A percentile compares a stretch with the other conserved stretches of the same genome.
Conservation (phyloP, 2,888 invertebrate genomes). For the Cantharis rufa region DNA sequence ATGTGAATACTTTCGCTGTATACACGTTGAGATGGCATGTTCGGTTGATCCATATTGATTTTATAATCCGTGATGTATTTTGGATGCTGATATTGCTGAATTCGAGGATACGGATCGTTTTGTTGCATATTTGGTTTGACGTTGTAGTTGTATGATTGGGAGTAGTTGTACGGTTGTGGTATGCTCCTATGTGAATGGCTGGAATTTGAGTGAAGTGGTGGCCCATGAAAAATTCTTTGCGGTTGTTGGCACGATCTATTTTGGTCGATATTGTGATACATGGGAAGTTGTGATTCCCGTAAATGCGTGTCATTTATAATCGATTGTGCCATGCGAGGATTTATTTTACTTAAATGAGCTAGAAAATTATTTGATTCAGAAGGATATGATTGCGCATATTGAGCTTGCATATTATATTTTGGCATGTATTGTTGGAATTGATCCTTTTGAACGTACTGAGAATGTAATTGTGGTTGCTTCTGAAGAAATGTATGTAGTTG, state of each 20-base stretch:
- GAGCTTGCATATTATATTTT: constrained; percentile 35
- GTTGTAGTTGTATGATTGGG: constrained; percentile 26
- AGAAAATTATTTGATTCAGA: constrained; percentile 45
- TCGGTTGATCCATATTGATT: constrained; percentile 37
- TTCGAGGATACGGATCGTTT: constrained; percentile 18
- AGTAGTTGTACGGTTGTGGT: constrained; percentile 35
- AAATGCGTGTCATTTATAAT: constrained; percentile 49
- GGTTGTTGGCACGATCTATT: constrained; percentile 41
- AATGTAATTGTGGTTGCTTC: constrained; percentile 23
- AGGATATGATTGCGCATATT: constrained; percentile 31
- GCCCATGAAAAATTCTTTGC: constrained; percentile 39
- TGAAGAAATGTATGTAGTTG: constrained; percentile 37
- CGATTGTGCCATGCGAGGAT: constrained; percentile 49
- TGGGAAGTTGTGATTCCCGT: constrained; percentile 43
- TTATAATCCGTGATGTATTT: constrained; percentile 32
- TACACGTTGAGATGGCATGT: constrained; percentile 44
- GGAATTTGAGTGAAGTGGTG: constrained; percentile 24
- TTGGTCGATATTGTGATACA: constrained; percentile 40
- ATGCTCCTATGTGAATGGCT: constrained; percentile 26
- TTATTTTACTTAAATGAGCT: constrained; percentile 46
- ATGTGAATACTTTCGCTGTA: constrained; percentile 43
- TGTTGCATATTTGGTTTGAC: constrained; percentile 15
- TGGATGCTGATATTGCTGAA: constrained; percentile 20
- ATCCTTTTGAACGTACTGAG: constrained; percentile 29
- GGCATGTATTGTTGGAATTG: constrained; percentile 29